Evolutionary conservation across 2,113 vertebrate species (phyloP).

Genomic region (Atractosteus spatula): DNA sequence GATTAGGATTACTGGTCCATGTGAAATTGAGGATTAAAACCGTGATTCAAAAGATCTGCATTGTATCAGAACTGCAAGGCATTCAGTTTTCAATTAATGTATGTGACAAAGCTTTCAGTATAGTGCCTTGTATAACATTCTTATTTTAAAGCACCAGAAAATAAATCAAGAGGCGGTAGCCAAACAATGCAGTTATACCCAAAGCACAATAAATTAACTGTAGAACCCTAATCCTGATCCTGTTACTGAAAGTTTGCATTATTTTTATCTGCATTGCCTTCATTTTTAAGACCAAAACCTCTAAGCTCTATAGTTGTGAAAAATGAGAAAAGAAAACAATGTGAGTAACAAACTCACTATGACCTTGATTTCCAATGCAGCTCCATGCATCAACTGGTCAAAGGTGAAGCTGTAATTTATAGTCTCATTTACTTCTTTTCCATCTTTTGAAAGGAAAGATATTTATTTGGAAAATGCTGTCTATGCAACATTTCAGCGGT

Average conservation of each 20-base stretch:
- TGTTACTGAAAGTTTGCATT: too few relatives aligned
- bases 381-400: slow-evolving; percentile 12
- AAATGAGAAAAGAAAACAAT: slow-evolving; percentile 8
- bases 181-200: slow-evolving; percentile 22
- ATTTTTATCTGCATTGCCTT: background rate
- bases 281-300: background rate
- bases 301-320: background rate
- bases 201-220: slow-evolving; percentile 3
- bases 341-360: background rate
- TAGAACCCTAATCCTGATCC: background rate
- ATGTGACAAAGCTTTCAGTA: background rate
- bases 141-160: background rate
- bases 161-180: slow-evolving; percentile 16
- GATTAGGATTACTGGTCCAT: too few relatives aligned
- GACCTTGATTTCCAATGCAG: slow-evolving; percentile 21
- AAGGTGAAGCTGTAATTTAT: slow-evolving; percentile 17
- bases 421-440: slow-evolving; percentile 8
- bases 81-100: background rate
- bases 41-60: too few relatives aligned
- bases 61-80: background rate
- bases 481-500: too few relatives aligned
- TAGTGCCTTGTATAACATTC: background rate
- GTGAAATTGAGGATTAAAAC: too few relatives aligned
- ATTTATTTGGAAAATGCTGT: background rate
- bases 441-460: background rate